Percentiles rank a stretch among this genome's conserved stretches.
phyloP scores from a whole-genome alignment of 2,113 vertebrate species.

The Festucalex cinctus region DNA sequence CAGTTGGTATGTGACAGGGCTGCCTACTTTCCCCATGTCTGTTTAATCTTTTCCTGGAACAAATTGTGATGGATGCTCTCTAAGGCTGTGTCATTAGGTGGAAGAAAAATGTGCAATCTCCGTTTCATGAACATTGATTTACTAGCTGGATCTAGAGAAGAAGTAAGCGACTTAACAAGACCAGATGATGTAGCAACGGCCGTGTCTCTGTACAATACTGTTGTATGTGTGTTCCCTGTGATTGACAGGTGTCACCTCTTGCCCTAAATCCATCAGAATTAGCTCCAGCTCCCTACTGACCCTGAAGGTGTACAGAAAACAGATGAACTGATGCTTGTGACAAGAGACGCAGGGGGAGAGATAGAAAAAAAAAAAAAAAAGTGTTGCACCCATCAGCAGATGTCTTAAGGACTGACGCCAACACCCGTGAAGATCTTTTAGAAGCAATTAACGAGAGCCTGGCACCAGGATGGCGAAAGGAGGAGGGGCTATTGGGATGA shows the following conservation, averaged over 20 bases:
- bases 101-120: too few relatives aligned
- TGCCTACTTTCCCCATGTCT: too few relatives aligned
- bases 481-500: slow-evolving; percentile 17
- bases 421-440: slow-evolving; percentile 17
- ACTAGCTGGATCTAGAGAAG: too few relatives aligned
- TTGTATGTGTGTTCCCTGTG: background rate
- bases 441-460: slow-evolving; percentile 27
- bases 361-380: background rate
- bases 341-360: slow-evolving; percentile 15
- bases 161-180: too few relatives aligned
- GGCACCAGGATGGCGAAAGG: slow-evolving; percentile 25
- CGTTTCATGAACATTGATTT: too few relatives aligned
- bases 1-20: too few relatives aligned
- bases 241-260: background rate
- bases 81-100: too few relatives aligned
- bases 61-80: too few relatives aligned
- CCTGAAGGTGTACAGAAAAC: background rate
- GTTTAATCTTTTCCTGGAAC: too few relatives aligned
- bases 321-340: background rate
- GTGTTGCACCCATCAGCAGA: background rate
- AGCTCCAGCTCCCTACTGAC: background rate
- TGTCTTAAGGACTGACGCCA: background rate
- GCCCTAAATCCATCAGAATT: background rate
- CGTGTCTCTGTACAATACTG: background rate
- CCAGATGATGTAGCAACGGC: too few relatives aligned